phyloP scores from a whole-genome alignment of 2,888 invertebrate genomes.

The Cephus pygmeus region DNA sequence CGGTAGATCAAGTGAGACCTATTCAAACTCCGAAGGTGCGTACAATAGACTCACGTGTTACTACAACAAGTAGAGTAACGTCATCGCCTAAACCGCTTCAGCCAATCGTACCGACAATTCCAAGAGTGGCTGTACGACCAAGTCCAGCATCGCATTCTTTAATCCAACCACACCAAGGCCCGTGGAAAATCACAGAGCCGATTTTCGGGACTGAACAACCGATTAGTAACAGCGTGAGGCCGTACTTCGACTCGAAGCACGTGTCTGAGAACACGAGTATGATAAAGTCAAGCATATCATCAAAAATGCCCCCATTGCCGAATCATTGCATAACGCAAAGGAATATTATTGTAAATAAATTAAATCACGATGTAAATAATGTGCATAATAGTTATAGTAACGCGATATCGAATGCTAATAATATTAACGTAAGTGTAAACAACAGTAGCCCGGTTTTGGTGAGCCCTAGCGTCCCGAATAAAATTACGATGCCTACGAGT shows the following conservation, averaged over 20 bases:
- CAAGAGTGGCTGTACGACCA: slow-evolving; percentile 58
- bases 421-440: slow-evolving; percentile 29
- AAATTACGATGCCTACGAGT: slow-evolving; percentile 51
- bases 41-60: slow-evolving; percentile 27
- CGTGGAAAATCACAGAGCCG: slow-evolving; percentile 54
- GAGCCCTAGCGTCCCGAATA: slow-evolving; percentile 65
- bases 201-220: slow-evolving; percentile 49
- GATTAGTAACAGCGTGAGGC: slow-evolving; percentile 50
- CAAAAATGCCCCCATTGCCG: slow-evolving; percentile 53
- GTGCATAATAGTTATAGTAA: slow-evolving; percentile 48
- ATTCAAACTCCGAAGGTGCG: slow-evolving; percentile 39
- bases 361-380: slow-evolving; percentile 49
- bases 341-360: slow-evolving; percentile 48
- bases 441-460: slow-evolving; percentile 56
- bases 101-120: slow-evolving; percentile 48
- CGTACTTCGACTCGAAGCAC: slow-evolving; percentile 60
- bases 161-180: slow-evolving; percentile 10
- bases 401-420: slow-evolving; percentile 36
- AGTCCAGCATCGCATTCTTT: slow-evolving; percentile 45
- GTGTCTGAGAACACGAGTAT: slow-evolving; percentile 61
- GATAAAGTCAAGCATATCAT: slow-evolving; percentile 59
- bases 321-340: slow-evolving; percentile 54
- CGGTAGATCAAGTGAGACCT: slow-evolving; percentile 35
- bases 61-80: slow-evolving; percentile 32
- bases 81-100: slow-evolving; percentile 40